Percentiles rank a stretch among this genome's conserved stretches.
These are phyloP conservation scores for Brachionus paranguensis DNA, from an alignment of 1,140 invertebrate genomes.

Conservation along the genomic window DNA sequence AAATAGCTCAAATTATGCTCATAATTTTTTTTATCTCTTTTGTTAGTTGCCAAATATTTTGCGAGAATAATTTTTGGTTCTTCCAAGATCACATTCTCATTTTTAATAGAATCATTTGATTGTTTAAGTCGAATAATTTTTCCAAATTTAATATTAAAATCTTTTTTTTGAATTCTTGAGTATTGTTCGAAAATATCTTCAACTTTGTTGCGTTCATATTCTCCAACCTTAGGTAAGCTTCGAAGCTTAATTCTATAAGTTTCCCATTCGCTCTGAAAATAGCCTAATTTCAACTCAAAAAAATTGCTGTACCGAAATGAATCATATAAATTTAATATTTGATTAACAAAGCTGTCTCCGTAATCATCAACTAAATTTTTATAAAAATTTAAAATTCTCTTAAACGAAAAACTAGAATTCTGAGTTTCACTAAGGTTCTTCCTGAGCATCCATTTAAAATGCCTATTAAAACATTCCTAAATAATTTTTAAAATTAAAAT, in stretches of 20 bases:
- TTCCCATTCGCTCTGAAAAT: background rate
- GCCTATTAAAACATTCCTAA: background rate
- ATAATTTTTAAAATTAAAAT: background rate
- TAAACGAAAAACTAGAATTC: background rate
- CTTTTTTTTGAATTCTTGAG: background rate
- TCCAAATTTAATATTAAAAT: background rate
- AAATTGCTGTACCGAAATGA: background rate
- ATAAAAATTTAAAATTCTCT: background rate
- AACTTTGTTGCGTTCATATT: background rate
- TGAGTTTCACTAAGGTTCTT: background rate
- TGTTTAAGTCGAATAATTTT: background rate
- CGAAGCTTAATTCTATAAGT: background rate
- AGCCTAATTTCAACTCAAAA: background rate
- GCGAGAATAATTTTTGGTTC: background rate
- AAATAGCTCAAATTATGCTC: background rate
- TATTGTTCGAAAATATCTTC: background rate
- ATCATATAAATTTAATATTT: background rate
- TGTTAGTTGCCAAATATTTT: background rate
- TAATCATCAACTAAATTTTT: background rate
- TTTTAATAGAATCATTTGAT: background rate
- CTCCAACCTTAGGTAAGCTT: background rate
- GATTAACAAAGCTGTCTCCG: background rate
- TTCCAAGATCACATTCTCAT: background rate
- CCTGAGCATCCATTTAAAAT: constrained; percentile 14
- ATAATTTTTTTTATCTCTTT: background rate